These are phyloP conservation scores for Rhincodon typus DNA, from an alignment of 2,797 vertebrate genomes.

Conservation along the genomic window DNA sequence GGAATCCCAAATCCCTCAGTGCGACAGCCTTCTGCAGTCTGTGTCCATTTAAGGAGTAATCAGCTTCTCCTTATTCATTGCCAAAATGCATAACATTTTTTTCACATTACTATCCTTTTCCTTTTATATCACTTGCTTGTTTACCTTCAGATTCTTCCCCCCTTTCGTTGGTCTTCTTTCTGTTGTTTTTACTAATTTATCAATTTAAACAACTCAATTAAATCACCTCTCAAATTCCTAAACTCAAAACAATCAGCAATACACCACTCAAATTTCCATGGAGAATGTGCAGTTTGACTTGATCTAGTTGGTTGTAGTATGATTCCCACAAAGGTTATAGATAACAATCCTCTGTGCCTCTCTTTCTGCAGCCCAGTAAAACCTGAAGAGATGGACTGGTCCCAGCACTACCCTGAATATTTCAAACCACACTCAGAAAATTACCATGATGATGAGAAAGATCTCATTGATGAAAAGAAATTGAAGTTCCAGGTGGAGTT, in stretches of 20 bases:
- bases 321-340: neutral
- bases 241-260: neutral
- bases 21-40: too few species aligned
- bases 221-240: neutral
- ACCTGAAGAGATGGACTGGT: slow-evolving; percentile 86
- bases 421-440: slow-evolving; percentile 49
- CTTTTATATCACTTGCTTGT: too few species aligned
- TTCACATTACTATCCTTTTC: too few species aligned
- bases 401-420: slow-evolving; percentile 67
- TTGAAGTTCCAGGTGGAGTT: slow-evolving; percentile 67
- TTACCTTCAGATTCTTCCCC: too few species aligned
- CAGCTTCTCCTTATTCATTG: too few species aligned
- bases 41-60: too few species aligned
- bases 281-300: neutral
- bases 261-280: neutral
- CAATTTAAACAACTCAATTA: neutral
- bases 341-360: neutral
- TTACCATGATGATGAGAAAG: slow-evolving; percentile 46
- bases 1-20: too few species aligned
- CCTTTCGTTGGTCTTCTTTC: too few species aligned
- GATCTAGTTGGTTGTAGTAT: neutral
- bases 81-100: too few species aligned
- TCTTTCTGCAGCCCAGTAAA: slow-evolving; percentile 65
- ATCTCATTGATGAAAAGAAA: slow-evolving; percentile 43
- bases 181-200: neutral